phyloP scores from a whole-genome alignment of 2,113 vertebrate genomes.

The Prunella himalayana region DNA sequence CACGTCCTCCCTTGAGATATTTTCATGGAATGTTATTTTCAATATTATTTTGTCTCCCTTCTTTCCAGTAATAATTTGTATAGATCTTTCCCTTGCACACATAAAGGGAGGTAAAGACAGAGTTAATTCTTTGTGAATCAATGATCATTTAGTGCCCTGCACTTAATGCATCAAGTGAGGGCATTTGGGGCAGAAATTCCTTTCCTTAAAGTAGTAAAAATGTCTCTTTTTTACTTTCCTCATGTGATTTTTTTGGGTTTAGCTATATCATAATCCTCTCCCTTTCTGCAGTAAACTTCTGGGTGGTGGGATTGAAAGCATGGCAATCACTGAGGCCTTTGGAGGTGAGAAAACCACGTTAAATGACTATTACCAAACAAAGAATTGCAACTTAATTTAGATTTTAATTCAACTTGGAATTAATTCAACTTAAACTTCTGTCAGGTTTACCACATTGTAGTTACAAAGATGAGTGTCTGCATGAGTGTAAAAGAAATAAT shows the following conservation, averaged over 20 bases:
- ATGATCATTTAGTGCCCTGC: background rate
- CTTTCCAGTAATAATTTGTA: background rate
- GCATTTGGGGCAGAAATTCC: background rate
- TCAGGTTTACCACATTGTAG: background rate
- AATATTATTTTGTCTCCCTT: background rate
- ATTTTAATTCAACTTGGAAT: background rate
- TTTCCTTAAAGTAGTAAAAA: background rate
- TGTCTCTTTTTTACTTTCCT: background rate
- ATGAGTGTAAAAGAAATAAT: background rate
- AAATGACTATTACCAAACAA: background rate
- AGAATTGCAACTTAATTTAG: background rate
- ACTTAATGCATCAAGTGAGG: background rate
- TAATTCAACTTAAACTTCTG: background rate
- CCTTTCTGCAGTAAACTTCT: conserved; percentile 86
- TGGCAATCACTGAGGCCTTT: conserved; percentile 98
- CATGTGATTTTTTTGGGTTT: background rate
- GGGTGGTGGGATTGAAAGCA: conserved; percentile 96
- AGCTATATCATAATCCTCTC: background rate
- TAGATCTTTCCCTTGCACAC: background rate
- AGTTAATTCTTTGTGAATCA: background rate
- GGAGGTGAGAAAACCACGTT: conserved; percentile 81
- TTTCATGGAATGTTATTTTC: background rate
- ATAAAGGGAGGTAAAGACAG: background rate
- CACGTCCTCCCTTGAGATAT: background rate
- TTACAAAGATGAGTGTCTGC: background rate